phyloP scores from a whole-genome alignment of 1,140 invertebrate genomes.

The Anastrepha ludens region DNA sequence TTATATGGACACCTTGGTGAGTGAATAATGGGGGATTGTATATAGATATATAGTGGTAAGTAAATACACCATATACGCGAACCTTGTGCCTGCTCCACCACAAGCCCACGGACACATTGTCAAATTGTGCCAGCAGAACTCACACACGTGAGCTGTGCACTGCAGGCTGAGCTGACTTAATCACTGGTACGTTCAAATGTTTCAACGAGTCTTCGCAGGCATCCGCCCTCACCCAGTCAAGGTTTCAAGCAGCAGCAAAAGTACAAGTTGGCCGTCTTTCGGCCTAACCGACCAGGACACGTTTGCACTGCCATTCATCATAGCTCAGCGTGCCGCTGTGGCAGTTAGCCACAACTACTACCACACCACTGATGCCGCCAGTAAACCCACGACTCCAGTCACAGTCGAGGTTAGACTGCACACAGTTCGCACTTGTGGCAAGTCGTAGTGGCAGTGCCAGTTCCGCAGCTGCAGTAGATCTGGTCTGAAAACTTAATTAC shows the following conservation, averaged over 20 bases:
- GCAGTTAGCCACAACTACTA: not conserved
- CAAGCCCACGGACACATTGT: no score
- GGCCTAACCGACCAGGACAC: not conserved
- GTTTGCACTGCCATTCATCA: not conserved
- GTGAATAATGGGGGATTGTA: no score
- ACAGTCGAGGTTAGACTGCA: not conserved
- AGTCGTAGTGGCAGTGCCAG: not conserved
- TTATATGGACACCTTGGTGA: no score
- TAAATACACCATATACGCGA: no score
- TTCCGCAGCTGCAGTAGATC: not conserved
- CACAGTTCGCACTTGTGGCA: not conserved
- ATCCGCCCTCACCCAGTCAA: not conserved
- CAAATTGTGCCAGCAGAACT: no score
- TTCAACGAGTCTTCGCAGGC: not conserved
- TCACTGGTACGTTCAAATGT: not conserved
- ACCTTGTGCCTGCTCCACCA: no score
- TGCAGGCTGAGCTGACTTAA: not conserved
- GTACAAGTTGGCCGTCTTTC: not conserved
- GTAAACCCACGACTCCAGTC: not conserved
- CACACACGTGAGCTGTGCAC: not conserved
- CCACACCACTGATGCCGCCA: not conserved
- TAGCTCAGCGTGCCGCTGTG: not conserved
- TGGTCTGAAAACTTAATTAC: conserved; percentile 26
- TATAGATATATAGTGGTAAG: no score
- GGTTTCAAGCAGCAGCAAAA: not conserved